Evolutionary conservation across 2,888 invertebrate species (phyloP).

Genomic region (Gasteruption jaculator): DNA sequence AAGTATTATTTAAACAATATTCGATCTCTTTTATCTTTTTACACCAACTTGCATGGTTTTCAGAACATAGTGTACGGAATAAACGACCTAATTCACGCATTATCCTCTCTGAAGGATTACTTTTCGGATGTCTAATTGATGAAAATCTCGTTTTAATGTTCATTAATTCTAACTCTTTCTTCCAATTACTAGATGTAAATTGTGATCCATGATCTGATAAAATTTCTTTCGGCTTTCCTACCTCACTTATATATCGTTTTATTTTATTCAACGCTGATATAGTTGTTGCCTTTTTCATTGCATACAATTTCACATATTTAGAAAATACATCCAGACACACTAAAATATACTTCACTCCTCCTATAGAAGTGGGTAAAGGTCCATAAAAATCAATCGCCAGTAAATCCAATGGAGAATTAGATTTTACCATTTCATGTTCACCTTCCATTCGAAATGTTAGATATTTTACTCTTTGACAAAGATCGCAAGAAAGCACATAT

Average conservation of each 20-base stretch:
- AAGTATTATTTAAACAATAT: conserved; percentile 17
- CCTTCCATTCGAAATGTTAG: conserved; percentile 15
- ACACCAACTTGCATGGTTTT: conserved; percentile 20
- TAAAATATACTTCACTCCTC: conserved; percentile 20
- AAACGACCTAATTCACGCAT: conserved; percentile 22
- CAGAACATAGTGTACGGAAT: conserved; percentile 20
- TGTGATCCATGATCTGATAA: conserved; percentile 18
- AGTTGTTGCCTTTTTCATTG: conserved; percentile 15
- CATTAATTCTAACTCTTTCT: background rate
- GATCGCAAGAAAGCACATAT: conserved; percentile 7
- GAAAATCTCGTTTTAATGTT: conserved; percentile 12
- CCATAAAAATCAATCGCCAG: conserved; percentile 22
- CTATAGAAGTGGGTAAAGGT: conserved; percentile 13
- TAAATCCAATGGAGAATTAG: conserved; percentile 12
- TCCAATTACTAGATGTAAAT: conserved; percentile 16
- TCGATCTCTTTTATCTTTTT: conserved; percentile 15
- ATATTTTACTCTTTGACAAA: conserved; percentile 21
- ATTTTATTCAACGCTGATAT: conserved; percentile 11
- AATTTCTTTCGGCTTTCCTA: conserved; percentile 14
- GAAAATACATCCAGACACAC: conserved; percentile 17
- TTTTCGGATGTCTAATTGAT: conserved; percentile 20
- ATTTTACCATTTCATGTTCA: conserved; percentile 9
- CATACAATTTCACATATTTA: conserved; percentile 16
- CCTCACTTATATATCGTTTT: conserved; percentile 6
- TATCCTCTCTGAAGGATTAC: conserved; percentile 20